Evolutionary conservation across 1,140 invertebrate species (phyloP), one percentile per base, ranked within the genome.

Genomic region (Lepidostoma basale): DNA sequence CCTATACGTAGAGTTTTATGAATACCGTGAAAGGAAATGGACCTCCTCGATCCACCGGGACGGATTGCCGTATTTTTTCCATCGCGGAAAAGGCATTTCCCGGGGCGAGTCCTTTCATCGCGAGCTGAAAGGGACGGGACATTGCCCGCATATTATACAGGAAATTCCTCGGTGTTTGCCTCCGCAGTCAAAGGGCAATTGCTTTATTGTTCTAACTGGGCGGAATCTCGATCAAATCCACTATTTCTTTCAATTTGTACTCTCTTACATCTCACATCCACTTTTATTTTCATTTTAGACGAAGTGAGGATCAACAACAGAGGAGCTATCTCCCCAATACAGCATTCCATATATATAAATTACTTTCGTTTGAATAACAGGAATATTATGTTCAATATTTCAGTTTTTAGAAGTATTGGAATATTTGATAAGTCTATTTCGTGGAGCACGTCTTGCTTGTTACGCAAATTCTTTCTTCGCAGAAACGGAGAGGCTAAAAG

Each of bases 141-240:
- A 49, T 49, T 49, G 45, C 45, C 23, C 45, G 45, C 45, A 49
- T 49, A 49, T 49, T 49, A 49, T 49, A 14, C 45, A n/a, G 45
- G 16, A 14, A 49, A 49, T 49, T 22, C 22, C 45, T 25, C 45
- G 45, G 18, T 25, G 45, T 49, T 49, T 49, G 45, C 45, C 23
- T 49, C 45, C 20, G 22, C 8, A 22, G 22, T 49, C 45, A 49
- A 49, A 49, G 45, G 23, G 45, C 45, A 49, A 49, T 49, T 49
- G 45, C 26, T 49, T 49, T 49, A 49, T 49, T 49, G 45, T 49
- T 49, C 45, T 49, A 49, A 49, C 45, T 49, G 45, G 26, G 22
- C 45, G 45, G 20, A 25, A 23, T 23, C 23, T 12, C 18, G 45
- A 49, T 49, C 45, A 23, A 49, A 25, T n/a, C 45, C 18, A 49